Evolutionary conservation across 2,888 invertebrate species (phyloP).

Genomic region (Gnatocerus cornutus): DNA sequence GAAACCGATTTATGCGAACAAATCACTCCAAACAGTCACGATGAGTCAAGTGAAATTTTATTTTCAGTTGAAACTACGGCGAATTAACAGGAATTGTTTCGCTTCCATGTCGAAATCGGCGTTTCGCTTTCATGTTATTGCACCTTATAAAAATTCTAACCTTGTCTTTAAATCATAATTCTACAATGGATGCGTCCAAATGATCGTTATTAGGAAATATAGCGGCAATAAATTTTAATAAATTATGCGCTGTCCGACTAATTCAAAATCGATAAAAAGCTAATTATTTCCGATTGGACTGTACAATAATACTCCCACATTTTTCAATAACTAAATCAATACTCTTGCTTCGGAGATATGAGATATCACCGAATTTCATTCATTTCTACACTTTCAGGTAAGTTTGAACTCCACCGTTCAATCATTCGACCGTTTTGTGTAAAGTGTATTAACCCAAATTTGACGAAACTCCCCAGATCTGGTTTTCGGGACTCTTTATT

Average conservation of each 20-base stretch:
- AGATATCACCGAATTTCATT: too few relatives aligned
- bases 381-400: too few relatives aligned
- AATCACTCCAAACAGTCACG: slow-evolving; percentile 25
- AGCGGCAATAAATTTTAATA: slow-evolving; percentile 40
- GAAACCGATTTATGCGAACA: slow-evolving; percentile 41
- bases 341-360: background rate
- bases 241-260: slow-evolving; percentile 39
- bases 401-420: too few relatives aligned
- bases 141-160: slow-evolving; percentile 50
- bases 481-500: background rate
- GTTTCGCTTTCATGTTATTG: slow-evolving; percentile 47
- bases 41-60: slow-evolving; percentile 34
- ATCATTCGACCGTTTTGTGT: background rate
- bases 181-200: slow-evolving; percentile 38
- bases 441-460: slow-evolving; percentile 16
- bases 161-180: slow-evolving; percentile 47
- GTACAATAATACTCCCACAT: background rate
- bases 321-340: slow-evolving; percentile 6
- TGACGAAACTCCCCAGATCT: background rate
- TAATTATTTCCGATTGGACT: slow-evolving; percentile 33
- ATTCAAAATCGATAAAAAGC: slow-evolving; percentile 44
- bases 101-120: slow-evolving; percentile 27
- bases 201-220: slow-evolving; percentile 44
- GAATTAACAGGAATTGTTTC: slow-evolving; percentile 39
- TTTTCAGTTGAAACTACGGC: slow-evolving; percentile 27